These are phyloP conservation scores for Gallinago paraguaiae DNA, from an alignment of 2,113 vertebrate genomes.

Conservation along the genomic window DNA sequence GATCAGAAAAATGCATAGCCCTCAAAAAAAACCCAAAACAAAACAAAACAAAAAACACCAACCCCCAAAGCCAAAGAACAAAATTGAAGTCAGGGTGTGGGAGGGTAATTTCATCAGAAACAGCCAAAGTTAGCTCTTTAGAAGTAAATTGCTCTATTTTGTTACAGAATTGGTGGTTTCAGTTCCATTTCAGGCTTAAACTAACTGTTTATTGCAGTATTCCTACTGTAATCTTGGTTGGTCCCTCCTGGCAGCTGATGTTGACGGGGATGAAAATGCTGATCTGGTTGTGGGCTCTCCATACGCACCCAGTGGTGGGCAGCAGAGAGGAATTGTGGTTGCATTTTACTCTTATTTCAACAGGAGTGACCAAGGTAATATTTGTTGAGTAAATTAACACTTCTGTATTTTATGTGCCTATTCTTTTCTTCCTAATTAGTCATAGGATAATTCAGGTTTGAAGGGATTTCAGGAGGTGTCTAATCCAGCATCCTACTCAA, in stretches of 20 bases:
- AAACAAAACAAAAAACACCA: too few relatives aligned
- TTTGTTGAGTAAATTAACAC: background rate
- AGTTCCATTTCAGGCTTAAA: background rate
- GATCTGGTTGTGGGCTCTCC: constrained; percentile 78
- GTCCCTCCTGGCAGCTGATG: constrained; percentile 75
- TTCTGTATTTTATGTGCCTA: background rate
- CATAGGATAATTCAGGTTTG: background rate
- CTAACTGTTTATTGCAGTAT: constrained; percentile 54
- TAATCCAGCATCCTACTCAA: background rate
- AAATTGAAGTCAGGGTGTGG: background rate
- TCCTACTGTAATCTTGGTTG: constrained; percentile 82
- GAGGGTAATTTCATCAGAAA: background rate
- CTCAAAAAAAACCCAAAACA: background rate
- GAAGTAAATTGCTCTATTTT: background rate
- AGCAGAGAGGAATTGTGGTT: constrained; percentile 77
- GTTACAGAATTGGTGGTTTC: background rate
- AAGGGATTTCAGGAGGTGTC: background rate
- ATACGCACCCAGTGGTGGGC: constrained; percentile 75
- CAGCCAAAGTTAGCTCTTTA: background rate
- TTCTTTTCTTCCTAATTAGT: background rate
- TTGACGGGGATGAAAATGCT: constrained; percentile 63
- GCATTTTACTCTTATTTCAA: constrained; percentile 68
- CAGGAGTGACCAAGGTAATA: constrained; percentile 67
- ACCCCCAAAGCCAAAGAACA: background rate
- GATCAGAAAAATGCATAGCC: background rate